Conservation (phyloP, 2,797 vertebrate species). For the Megaceryle alcyon region DNA sequence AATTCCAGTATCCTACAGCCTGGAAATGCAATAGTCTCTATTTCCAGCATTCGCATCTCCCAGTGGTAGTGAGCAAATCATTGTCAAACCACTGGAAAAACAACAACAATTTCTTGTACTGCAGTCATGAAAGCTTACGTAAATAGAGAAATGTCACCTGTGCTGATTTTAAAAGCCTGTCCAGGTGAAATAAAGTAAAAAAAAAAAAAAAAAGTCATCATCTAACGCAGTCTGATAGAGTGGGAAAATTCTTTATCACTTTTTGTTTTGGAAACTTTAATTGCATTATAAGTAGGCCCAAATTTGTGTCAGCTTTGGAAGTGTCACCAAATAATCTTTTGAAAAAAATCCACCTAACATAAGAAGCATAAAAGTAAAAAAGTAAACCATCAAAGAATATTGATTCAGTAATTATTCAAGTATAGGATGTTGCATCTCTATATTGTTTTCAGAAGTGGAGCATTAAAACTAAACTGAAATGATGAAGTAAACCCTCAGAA, state of each 20-base stretch:
- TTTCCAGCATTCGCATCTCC: constrained; percentile 1
- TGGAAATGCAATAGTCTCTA: background rate
- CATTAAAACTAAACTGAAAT: background rate
- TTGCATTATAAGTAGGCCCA: background rate
- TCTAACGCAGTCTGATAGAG: background rate
- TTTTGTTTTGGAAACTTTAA: background rate
- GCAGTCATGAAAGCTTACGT: background rate
- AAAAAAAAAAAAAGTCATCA: background rate
- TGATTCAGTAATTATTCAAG: background rate
- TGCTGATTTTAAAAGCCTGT: background rate
- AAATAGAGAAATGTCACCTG: background rate
- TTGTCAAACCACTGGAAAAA: background rate
- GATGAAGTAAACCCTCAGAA: background rate
- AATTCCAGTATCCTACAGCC: background rate
- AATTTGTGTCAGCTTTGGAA: background rate
- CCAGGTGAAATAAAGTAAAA: background rate
- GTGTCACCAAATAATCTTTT: background rate
- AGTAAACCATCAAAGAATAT: background rate
- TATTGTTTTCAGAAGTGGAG: background rate
- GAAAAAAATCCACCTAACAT: background rate
- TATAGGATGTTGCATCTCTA: background rate
- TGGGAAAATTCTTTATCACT: background rate
- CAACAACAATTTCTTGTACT: background rate
- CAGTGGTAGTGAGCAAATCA: background rate
- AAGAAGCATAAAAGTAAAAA: background rate